Conservation (phyloP, 2,888 invertebrate genomes). For the Phyllotreta striolata region DNA sequence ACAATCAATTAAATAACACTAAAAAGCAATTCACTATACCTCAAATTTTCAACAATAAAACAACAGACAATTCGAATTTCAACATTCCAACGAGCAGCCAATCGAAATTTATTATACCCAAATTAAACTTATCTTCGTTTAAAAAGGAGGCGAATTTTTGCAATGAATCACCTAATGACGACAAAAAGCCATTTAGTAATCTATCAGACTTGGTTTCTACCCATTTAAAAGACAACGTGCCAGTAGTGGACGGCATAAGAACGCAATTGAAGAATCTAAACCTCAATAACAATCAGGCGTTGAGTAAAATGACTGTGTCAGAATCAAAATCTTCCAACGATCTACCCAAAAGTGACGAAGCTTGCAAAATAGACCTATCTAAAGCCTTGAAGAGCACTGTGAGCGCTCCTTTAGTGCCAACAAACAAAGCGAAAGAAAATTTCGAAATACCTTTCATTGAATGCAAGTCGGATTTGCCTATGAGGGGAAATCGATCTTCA, state of each 20-base stretch:
- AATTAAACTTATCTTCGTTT: conserved; percentile 18
- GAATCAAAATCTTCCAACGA: conserved; percentile 25
- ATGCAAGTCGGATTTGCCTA: conserved; percentile 49
- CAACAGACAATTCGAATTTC: conserved; percentile 4
- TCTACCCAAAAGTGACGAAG: conserved; percentile 22
- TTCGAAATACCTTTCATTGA: conserved; percentile 58
- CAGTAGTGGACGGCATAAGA: conserved; percentile 5
- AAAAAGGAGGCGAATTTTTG: not conserved
- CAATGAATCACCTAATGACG: not conserved
- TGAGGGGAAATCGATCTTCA: conserved; percentile 19
- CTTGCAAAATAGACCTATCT: conserved; percentile 61
- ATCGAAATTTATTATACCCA: conserved; percentile 35
- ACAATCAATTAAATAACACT: conserved; percentile 29
- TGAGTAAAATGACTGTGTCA: conserved; percentile 24
- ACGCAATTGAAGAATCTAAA: conserved; percentile 6
- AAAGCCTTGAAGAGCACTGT: conserved; percentile 54
- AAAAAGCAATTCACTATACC: conserved; percentile 35
- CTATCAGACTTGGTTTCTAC: conserved; percentile 46
- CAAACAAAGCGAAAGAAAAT: conserved; percentile 43
- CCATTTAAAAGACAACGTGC: conserved; percentile 44
- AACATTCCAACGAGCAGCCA: not conserved
- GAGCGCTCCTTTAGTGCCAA: conserved; percentile 43
- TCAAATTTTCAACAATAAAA: conserved; percentile 32
- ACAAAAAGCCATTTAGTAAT: conserved; percentile 38
- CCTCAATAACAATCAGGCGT: conserved; percentile 22